phyloP scores from a whole-genome alignment of 2,797 vertebrate species.

The Nannoperca obscura region DNA sequence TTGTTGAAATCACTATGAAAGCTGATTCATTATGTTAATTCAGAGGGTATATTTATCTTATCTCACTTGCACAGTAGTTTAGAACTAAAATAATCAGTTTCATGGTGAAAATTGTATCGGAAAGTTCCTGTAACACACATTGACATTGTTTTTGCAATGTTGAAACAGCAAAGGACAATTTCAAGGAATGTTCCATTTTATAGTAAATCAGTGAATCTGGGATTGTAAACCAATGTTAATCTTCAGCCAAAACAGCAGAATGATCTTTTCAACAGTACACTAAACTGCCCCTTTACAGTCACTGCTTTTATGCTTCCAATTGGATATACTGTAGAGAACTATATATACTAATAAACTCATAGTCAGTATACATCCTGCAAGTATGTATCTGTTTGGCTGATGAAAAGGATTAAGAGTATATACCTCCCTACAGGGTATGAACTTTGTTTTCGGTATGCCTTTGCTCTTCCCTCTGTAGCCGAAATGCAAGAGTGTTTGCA shows the following conservation, averaged over 20 bases:
- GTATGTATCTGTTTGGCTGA: not conserved
- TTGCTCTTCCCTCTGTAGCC: too few species aligned
- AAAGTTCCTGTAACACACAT: not conserved
- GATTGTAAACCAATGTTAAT: not conserved
- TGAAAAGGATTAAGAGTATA: not conserved
- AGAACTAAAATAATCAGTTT: not conserved
- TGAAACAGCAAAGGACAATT: not conserved
- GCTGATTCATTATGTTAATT: not conserved
- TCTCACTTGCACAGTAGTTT: not conserved
- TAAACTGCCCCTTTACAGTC: not conserved
- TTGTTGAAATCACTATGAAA: conserved; percentile 5
- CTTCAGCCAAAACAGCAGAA: not conserved
- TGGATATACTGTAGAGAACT: not conserved
- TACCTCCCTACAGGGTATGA: not conserved
- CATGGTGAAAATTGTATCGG: not conserved
- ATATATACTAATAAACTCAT: not conserved
- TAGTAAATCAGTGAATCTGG: not conserved
- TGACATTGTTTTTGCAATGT: not conserved
- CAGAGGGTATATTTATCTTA: not conserved
- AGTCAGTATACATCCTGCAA: not conserved
- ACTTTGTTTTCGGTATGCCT: not conserved
- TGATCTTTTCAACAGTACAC: not conserved
- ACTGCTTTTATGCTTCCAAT: not conserved
- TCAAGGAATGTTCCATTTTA: not conserved
- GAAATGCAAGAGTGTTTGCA: not conserved